These are phyloP conservation scores for Scopus umbretta DNA, from an alignment of 2,113 vertebrate species.

Conservation along the genomic window DNA sequence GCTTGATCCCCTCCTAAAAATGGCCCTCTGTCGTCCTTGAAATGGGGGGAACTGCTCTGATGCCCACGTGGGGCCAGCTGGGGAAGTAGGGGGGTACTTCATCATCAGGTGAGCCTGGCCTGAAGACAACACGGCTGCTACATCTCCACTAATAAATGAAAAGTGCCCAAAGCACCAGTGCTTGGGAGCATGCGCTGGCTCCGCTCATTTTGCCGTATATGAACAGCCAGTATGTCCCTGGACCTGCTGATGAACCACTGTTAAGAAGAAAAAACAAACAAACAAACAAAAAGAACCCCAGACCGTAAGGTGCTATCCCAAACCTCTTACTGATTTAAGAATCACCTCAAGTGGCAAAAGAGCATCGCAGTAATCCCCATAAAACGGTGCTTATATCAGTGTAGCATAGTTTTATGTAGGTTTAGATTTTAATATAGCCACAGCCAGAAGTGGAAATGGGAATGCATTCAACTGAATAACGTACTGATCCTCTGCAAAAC, in stretches of 20 bases:
- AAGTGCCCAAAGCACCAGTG: rapidly evolving
- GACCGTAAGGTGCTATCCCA: not conserved
- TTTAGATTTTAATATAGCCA: not conserved
- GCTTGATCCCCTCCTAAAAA: not conserved
- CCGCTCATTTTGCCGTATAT: rapidly evolving
- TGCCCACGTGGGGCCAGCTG: too few relatives aligned
- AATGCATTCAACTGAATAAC: not conserved
- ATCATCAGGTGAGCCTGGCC: too few relatives aligned
- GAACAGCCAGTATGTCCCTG: not conserved
- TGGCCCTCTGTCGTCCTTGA: rapidly evolving
- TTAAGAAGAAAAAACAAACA: not conserved
- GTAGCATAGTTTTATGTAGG: not conserved
- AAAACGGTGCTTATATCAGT: not conserved
- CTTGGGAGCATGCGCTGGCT: rapidly evolving
- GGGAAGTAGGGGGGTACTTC: too few relatives aligned
- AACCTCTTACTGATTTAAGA: not conserved
- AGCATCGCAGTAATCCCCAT: not conserved
- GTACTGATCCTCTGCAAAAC: not conserved
- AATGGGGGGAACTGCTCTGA: too few relatives aligned
- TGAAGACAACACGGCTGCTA: not conserved
- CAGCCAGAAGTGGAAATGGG: not conserved
- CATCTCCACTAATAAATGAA: not conserved
- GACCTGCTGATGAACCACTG: rapidly evolving
- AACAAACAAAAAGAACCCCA: not conserved
- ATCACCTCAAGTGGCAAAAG: not conserved